phyloP scores from a whole-genome alignment of 2,797 vertebrate species.

The Pogonophryne albipinna region DNA sequence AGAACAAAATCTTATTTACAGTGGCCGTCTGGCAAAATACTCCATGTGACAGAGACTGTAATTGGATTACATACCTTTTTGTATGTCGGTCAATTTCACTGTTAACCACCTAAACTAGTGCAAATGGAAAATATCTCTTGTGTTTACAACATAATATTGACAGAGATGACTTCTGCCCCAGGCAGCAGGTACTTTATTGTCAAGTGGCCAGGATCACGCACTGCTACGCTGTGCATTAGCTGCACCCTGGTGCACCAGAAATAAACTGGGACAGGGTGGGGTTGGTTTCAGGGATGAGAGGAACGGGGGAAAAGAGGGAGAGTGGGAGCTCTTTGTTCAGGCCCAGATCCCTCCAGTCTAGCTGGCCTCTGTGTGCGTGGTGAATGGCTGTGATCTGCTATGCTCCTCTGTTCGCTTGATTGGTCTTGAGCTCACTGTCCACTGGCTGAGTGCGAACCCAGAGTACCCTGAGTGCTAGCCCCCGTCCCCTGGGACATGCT shows the following conservation, averaged over 20 bases:
- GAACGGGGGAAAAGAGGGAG: constrained; percentile 39
- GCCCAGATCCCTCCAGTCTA: constrained; percentile 69
- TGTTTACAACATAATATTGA: constrained; percentile 79
- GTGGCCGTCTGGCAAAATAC: too few relatives aligned
- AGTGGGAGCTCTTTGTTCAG: constrained; percentile 78
- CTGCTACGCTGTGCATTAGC: constrained; percentile 64
- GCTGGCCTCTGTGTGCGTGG: constrained; percentile 55
- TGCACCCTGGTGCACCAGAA: constrained; percentile 59
- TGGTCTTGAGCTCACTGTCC: constrained; percentile 83
- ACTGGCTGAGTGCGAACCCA: constrained; percentile 80
- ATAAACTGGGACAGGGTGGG: constrained; percentile 68
- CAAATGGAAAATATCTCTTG: constrained; percentile 58
- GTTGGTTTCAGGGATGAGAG: constrained; percentile 57
- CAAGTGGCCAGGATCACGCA: constrained; percentile 55
- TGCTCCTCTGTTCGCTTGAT: constrained; percentile 78
- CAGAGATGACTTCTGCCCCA: constrained; percentile 59
- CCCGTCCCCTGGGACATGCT: constrained; percentile 70
- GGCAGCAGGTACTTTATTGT: constrained; percentile 71
- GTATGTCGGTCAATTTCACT: constrained; percentile 43
- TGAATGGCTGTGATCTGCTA: constrained; percentile 70
- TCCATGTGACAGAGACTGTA: neutral
- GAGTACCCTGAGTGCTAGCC: constrained; percentile 83
- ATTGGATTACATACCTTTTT: constrained; percentile 41
- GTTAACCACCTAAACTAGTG: constrained; percentile 51
- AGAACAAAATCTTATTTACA: too few relatives aligned